phyloP scores from a whole-genome alignment of 2,888 invertebrate species.

The Cremastobaeus sp. region DNA sequence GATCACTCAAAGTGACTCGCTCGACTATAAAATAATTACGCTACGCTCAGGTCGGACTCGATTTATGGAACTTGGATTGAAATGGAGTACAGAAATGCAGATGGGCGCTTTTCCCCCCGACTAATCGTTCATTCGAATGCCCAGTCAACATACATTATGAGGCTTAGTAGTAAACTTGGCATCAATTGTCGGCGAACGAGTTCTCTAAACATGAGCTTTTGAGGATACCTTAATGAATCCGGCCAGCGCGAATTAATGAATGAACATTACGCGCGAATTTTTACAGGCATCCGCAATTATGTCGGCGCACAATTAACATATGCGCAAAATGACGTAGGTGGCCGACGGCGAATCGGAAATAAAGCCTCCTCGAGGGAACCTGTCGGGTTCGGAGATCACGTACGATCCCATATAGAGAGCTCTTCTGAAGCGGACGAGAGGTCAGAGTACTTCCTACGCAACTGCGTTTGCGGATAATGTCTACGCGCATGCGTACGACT shows the following conservation, averaged over 20 bases:
- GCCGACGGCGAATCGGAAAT: constrained; percentile 56
- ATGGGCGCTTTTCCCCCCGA: constrained; percentile 40
- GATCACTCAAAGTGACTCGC: too few relatives aligned
- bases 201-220: constrained; percentile 26
- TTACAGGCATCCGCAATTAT: constrained; percentile 52
- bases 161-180: constrained; percentile 18
- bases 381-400: constrained; percentile 67
- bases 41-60: too few relatives aligned
- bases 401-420: constrained; percentile 70
- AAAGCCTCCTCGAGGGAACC: constrained; percentile 59
- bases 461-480: constrained; percentile 46
- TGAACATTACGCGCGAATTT: constrained; percentile 51
- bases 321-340: constrained; percentile 54
- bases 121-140: constrained; percentile 37
- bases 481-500: constrained; percentile 32
- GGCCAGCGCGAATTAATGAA: constrained; percentile 54
- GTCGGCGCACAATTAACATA: constrained; percentile 53
- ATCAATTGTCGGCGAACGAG: constrained; percentile 8
- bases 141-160: constrained; percentile 24
- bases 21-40: too few relatives aligned
- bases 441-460: constrained; percentile 77
- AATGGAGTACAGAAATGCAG: constrained; percentile 40
- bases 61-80: constrained; percentile 28
- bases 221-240: constrained; percentile 36
- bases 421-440: constrained; percentile 73